Conservation (phyloP, 2,797 vertebrate genomes). For the Gambusia yucatana region DNA sequence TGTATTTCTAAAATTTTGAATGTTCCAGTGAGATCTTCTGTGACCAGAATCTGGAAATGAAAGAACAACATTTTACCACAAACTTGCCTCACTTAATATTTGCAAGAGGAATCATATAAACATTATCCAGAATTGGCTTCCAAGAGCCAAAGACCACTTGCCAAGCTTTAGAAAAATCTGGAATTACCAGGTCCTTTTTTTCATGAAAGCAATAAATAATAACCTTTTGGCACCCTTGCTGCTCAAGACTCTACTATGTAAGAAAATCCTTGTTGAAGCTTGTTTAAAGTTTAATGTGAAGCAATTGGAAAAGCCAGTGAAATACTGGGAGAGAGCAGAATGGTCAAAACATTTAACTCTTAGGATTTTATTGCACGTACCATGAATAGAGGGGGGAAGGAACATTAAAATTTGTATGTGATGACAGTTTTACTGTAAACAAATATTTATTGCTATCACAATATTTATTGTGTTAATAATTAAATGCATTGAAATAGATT, state of each 20-base stretch:
- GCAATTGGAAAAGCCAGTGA: not conserved
- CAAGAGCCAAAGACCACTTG: not conserved
- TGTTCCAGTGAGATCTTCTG: not conserved
- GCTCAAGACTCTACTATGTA: not conserved
- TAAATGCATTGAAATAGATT: slow-evolving; percentile 2
- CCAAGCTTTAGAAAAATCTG: not conserved
- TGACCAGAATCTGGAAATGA: not conserved
- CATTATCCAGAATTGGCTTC: not conserved
- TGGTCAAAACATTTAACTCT: not conserved
- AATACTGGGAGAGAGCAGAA: not conserved
- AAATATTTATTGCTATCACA: not conserved
- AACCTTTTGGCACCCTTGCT: not conserved
- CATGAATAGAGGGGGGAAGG: not conserved
- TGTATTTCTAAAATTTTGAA: not conserved
- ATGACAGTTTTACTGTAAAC: not conserved
- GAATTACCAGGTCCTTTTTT: not conserved
- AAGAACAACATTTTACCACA: not conserved
- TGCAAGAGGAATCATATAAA: not conserved
- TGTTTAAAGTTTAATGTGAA: not conserved
- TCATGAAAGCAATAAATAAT: not conserved
- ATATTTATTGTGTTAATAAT: slow-evolving; percentile 9
- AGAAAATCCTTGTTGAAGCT: not conserved
- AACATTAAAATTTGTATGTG: not conserved
- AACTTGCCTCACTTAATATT: not conserved
- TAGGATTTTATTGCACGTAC: not conserved